Evolutionary conservation across 2,113 vertebrate genomes (phyloP).

Genomic region (Pelvicachromis taeniatus): DNA sequence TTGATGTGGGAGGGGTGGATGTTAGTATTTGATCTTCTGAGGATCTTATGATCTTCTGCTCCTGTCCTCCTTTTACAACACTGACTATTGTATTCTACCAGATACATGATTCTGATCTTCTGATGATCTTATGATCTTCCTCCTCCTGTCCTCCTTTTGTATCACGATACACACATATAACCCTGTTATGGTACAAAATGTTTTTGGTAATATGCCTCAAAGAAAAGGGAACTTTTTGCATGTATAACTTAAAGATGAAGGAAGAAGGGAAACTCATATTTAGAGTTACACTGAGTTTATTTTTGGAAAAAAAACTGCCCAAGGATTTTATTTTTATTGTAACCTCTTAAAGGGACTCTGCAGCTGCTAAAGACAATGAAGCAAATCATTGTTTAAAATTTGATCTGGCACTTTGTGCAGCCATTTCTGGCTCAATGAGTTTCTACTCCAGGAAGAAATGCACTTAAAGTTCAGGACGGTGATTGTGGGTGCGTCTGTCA

Average conservation of each 20-base stretch:
- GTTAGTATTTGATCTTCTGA: neutral
- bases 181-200: neutral
- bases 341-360: neutral
- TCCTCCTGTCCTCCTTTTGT: neutral
- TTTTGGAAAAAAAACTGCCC: neutral
- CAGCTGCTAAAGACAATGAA: neutral
- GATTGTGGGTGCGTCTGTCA: neutral
- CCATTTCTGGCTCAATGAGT: neutral
- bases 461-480: neutral
- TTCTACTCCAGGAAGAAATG: neutral
- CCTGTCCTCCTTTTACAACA: neutral
- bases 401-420: neutral
- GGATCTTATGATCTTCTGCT: neutral
- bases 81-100: neutral
- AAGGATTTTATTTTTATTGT: neutral
- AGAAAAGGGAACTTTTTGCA: neutral
- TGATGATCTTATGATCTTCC: neutral
- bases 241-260: neutral
- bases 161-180: neutral
- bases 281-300: neutral
- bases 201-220: neutral
- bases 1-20: neutral
- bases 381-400: neutral
- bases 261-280: neutral
- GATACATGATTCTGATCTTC: neutral